Conservation (phyloP, 2,113 vertebrate genomes). For the Varanus salvator region DNA sequence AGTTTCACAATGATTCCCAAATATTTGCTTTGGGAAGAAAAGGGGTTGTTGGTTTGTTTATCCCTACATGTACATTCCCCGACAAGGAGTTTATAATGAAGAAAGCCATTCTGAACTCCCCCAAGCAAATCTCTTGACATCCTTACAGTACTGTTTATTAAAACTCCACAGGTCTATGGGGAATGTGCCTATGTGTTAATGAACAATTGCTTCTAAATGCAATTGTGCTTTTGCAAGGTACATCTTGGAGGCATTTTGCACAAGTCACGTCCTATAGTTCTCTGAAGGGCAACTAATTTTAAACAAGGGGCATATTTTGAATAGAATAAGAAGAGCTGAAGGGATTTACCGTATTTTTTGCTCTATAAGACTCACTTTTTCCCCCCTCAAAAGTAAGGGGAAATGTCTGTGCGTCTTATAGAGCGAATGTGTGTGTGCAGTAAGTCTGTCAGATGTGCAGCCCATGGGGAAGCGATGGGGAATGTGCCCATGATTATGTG, state of each 20-base stretch:
- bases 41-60: neutral
- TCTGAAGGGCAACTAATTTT: neutral
- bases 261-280: neutral
- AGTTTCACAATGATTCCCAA: neutral
- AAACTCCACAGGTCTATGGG: neutral
- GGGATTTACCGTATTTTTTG: no score
- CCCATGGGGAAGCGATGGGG: no score
- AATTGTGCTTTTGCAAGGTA: conserved; percentile 4
- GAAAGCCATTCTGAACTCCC: conserved; percentile 15
- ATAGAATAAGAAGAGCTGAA: neutral
- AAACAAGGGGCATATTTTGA: neutral
- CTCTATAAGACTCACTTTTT: no score
- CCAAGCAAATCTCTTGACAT: conserved; percentile 9
- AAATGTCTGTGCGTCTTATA: no score
- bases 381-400: no score
- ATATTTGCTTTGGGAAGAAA: conserved; percentile 5
- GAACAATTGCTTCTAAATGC: conserved; percentile 6
- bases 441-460: no score
- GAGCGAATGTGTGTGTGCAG: no score
- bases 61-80: neutral
- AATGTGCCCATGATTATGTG: no score
- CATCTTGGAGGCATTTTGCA: neutral
- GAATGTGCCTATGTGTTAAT: neutral
- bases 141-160: conserved; percentile 26
- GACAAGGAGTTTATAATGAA: conserved; percentile 27